Base-by-base conservation (phyloP, 2,113 vertebrate genomes). In the Vulpes ferrilata region DNA sequence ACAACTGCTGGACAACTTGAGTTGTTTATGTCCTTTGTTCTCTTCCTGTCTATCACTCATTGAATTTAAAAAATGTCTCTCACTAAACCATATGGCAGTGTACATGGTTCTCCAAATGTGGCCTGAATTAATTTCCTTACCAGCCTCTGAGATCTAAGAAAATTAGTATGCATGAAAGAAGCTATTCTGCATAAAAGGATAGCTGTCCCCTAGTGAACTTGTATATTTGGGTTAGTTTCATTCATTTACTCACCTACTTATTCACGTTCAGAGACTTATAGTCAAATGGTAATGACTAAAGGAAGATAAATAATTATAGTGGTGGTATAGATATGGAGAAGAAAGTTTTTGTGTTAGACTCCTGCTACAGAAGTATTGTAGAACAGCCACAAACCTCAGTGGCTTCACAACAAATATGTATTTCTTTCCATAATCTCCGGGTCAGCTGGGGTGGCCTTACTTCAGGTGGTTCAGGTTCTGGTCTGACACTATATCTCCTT, bases 11-110 rank as follows among this genome's bases (percentile, higher is more conserved):
- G 64, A 59, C 11, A 20, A 5, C 16, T 25, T 20, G 16, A 35
- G 23, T 65, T 91, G 71, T 89, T 96, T 88, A 91, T 93, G 48
- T 81, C 13, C 35, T 79, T 93, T 88, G 19, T 78, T 76, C 15
- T 83, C 16, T 85, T 93, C 82, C 90, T 80, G 60, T 62, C 71
- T 51, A 5, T 2, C 4, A 59, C 17, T 62, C 51, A 19, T 32
- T 35, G 48, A 90, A 67, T 51, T 71, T 92, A 83, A 83, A 95
- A 94, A 67, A 62, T 71, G 12, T 71, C 73, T 96, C 35, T 10
- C 53, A 27, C 10, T 64, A 35, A 92, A 69, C 30, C 57, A 32
- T 4, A 43, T 5, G 27, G 30, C 43, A 79, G 35, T 10, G 15
- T 11, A 65, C 59, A 7, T 6, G 4, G 71, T 69, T 79, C 55